A percentile compares a stretch with the other conserved stretches of the same genome.
Evolutionary conservation across 2,888 invertebrate species (phyloP).

Genomic region (Tetragonula carbonaria): DNA sequence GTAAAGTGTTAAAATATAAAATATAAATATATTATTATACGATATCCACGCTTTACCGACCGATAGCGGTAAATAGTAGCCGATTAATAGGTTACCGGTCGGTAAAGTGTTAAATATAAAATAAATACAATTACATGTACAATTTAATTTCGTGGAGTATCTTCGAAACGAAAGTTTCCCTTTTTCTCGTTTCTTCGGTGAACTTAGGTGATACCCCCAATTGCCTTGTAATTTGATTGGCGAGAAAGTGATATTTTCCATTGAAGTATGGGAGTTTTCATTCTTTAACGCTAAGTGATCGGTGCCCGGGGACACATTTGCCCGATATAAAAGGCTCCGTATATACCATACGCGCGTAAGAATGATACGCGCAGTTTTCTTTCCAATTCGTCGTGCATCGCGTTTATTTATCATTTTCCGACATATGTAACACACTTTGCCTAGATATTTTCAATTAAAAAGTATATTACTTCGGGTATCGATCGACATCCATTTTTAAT

Average conservation of each 20-base stretch:
- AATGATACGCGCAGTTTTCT: neutral
- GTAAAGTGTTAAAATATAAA: no score
- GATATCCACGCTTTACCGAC: no score
- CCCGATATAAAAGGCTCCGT: constrained; percentile 2
- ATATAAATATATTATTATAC: no score
- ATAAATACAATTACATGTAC: no score
- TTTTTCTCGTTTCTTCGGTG: no score
- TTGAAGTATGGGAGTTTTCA: constrained; percentile 2
- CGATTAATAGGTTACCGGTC: no score
- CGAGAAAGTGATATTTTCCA: constrained; percentile 7
- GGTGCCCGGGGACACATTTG: constrained; percentile 32
- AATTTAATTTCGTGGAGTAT: neutral
- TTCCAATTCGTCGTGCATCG: neutral
- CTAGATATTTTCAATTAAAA: neutral
- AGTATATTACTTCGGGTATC: neutral
- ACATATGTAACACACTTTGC: neutral
- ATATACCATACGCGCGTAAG: constrained; percentile 23
- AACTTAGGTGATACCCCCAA: neutral
- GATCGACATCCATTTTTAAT: neutral
- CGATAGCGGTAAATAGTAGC: no score
- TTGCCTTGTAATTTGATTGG: constrained; percentile 16
- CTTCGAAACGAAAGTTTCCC: neutral
- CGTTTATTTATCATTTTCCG: neutral
- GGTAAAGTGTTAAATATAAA: no score
- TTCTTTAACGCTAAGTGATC: constrained; percentile 19